Percentiles rank a stretch among this genome's conserved stretches.
Evolutionary conservation across 2,113 vertebrate genomes (phyloP).

Genomic region (Phyllostomus discolor): DNA sequence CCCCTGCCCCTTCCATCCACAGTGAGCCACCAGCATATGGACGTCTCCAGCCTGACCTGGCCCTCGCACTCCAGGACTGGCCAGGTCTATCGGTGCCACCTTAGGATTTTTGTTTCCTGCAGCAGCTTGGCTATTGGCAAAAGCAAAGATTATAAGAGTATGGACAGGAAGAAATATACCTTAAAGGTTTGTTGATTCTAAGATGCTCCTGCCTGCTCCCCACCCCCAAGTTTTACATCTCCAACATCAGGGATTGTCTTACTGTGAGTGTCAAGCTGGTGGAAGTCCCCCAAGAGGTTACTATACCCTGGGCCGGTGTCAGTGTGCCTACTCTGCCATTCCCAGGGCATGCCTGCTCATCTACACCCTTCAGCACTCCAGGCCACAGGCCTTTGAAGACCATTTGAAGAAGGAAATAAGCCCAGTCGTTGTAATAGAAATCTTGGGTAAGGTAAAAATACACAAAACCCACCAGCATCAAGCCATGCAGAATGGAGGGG

Average conservation of each 20-base stretch:
- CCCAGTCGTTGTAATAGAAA: background rate
- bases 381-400: background rate
- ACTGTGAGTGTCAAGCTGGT: background rate
- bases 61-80: background rate
- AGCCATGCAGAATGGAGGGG: background rate
- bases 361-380: background rate
- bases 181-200: background rate
- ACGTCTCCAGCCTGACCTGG: background rate
- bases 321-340: background rate
- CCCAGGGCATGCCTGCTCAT: background rate
- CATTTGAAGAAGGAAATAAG: background rate
- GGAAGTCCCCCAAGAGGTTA: background rate
- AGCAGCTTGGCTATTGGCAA: background rate
- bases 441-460: background rate
- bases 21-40: too few relatives aligned
- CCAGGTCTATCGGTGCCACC: background rate
- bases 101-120: background rate
- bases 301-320: background rate
- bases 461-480: background rate
- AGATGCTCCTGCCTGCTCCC: too few relatives aligned
- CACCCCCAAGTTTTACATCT: background rate
- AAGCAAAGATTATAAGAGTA: background rate
- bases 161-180: background rate
- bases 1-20: background rate
- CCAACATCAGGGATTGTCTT: background rate